Conservation (phyloP, 2,113 vertebrate genomes). For the Noctilio leporinus region DNA sequence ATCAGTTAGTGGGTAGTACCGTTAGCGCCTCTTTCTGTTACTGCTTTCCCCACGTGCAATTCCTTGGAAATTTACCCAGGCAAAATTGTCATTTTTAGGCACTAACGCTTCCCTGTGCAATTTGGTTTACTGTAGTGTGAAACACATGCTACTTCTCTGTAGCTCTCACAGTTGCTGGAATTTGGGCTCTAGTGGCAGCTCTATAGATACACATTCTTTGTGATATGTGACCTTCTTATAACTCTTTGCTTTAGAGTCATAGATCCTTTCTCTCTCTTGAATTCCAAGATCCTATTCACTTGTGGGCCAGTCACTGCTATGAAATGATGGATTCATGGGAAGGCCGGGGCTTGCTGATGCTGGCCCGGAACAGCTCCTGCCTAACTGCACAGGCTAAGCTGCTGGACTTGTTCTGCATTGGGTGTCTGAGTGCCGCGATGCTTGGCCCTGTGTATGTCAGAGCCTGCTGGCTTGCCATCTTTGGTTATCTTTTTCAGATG, state of each 20-base stretch:
- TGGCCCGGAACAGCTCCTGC: background rate
- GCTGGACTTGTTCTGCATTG: background rate
- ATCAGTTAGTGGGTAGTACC: background rate
- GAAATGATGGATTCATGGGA: background rate
- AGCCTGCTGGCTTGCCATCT: background rate
- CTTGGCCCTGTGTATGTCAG: background rate
- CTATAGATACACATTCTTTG: background rate
- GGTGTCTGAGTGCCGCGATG: background rate
- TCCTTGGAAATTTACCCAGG: background rate
- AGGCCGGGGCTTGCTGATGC: background rate
- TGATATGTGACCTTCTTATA: background rate
- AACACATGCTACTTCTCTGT: background rate
- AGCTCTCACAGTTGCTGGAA: background rate
- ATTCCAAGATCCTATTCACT: background rate
- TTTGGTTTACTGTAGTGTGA: background rate
- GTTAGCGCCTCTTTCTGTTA: too few species aligned
- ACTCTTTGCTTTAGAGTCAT: background rate
- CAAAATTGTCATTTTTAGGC: background rate
- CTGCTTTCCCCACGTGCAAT: background rate
- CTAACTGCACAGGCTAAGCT: rapidly evolving
- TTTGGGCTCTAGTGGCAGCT: background rate
- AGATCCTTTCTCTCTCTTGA: background rate
- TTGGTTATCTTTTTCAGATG: background rate
- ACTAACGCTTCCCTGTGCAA: background rate
- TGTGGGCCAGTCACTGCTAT: background rate